Base-by-base conservation (phyloP, 2,797 vertebrate genomes). In the Euphonia xanthogaster region DNA sequence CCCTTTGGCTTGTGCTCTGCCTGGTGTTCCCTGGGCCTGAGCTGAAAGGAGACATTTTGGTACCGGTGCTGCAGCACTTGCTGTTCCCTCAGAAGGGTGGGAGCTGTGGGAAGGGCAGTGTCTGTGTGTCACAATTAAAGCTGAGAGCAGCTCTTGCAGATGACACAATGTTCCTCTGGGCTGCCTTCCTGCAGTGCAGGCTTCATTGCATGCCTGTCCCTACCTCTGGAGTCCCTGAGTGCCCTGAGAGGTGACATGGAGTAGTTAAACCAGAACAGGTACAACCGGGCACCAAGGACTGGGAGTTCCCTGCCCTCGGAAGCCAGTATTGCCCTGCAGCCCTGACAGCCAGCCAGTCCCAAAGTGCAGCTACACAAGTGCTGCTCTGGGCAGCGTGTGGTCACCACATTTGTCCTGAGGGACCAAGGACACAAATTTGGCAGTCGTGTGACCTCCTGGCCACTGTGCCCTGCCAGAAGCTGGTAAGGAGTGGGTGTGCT, bases 221-320 rank as follows among this genome's bases (percentile, higher is more conserved):
- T 55, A 35, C 3, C 15, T 6, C 2, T 6, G 13, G 21, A 44
- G 23, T 23, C 39, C 31, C 10, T 12, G 16, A 37, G 21, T 21
- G 28, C 21, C 45, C 13, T 3, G 47, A 35, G 37, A 19, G n/a
- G 30, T 35, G 17, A n/a, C 17, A 6, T 8, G 8, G 5, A 5
- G 19, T 31, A 12, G 19, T 33, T 33, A 14, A 47, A 28, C 16
- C 39, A 33, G 10, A 21, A 39, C 33, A 45, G 62, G 10, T 24
- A 5, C 20, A n/a, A 6, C 0, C 0, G 10, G 39, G 25, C 23
- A 19, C 25, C 23, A 4, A 11, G 20, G 12, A 22, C 12, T 4
- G 1, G 10, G 12, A 44, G 12, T 22, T 42, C 47, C 3, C 7
- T 20, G 48, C 25, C 33, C 54, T 25, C 5, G 2, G n/a, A 7